Conservation (phyloP, 2,888 invertebrate genomes). For the Bhutanitis thaidina region DNA sequence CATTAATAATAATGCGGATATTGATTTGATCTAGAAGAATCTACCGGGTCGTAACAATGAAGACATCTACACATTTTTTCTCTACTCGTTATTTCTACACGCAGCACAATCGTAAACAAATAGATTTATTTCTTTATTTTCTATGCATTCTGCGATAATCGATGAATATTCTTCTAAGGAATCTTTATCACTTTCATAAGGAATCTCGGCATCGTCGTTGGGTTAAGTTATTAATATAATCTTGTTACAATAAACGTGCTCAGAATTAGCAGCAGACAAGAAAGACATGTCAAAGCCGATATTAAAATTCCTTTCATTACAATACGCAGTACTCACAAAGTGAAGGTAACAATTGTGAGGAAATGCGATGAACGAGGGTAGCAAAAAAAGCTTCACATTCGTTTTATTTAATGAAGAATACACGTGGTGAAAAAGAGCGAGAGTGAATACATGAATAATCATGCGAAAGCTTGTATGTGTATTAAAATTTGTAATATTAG, state of each 20-base stretch:
- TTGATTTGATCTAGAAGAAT: too few relatives aligned
- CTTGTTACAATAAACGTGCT: constrained; percentile 16
- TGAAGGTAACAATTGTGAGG: not conserved
- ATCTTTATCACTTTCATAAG: constrained; percentile 4
- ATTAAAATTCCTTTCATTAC: constrained; percentile 19
- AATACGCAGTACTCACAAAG: constrained; percentile 11
- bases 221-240: constrained; percentile 19
- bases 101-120: too few relatives aligned
- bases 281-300: constrained; percentile 20
- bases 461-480: not conserved
- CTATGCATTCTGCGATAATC: too few relatives aligned
- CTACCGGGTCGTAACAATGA: too few relatives aligned
- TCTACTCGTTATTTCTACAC: too few relatives aligned
- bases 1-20: too few relatives aligned
- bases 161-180: too few relatives aligned
- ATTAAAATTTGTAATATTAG: too few relatives aligned
- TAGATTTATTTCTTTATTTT: too few relatives aligned
- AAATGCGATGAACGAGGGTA: not conserved
- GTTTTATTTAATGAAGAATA: not conserved
- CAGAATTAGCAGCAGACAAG: constrained; percentile 12
- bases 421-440: not conserved
- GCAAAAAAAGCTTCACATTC: not conserved
- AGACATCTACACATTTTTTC: too few relatives aligned
- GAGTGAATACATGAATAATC: not conserved
- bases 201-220: constrained; percentile 6